These are phyloP conservation scores for Allacma fusca DNA, from an alignment of 2,888 invertebrate genomes.

Conservation along the genomic window DNA sequence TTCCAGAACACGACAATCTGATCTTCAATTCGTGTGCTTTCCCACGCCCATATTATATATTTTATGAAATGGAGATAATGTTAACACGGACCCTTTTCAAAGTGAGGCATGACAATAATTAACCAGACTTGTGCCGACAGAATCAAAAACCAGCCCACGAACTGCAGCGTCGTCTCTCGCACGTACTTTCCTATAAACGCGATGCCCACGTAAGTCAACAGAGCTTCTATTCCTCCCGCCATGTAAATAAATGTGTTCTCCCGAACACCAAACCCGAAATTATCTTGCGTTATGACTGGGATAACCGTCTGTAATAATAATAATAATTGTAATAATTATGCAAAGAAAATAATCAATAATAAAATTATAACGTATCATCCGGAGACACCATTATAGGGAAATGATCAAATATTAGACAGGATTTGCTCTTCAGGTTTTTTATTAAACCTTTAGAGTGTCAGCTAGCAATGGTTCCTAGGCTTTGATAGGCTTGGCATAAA, in stretches of 20 bases:
- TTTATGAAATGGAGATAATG: too few relatives aligned
- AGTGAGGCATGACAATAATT: neutral
- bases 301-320: neutral
- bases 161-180: neutral
- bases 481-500: neutral
- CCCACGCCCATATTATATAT: too few relatives aligned
- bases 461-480: too few relatives aligned
- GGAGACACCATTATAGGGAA: too few relatives aligned
- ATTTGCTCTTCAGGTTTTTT: too few relatives aligned
- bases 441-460: too few relatives aligned
- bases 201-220: neutral
- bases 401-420: too few relatives aligned
- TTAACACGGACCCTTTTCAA: neutral
- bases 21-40: too few relatives aligned
- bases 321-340: neutral
- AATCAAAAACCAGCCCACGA: neutral
- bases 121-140: conserved; percentile 11
- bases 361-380: too few relatives aligned
- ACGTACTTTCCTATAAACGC: conserved; percentile 6
- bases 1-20: too few relatives aligned
- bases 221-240: neutral
- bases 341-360: too few relatives aligned
- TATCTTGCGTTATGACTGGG: neutral
- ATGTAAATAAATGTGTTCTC: conserved; percentile 5
- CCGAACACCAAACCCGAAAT: neutral